Conservation (phyloP, 1,140 invertebrate species). For the Probaryconus sp. region DNA sequence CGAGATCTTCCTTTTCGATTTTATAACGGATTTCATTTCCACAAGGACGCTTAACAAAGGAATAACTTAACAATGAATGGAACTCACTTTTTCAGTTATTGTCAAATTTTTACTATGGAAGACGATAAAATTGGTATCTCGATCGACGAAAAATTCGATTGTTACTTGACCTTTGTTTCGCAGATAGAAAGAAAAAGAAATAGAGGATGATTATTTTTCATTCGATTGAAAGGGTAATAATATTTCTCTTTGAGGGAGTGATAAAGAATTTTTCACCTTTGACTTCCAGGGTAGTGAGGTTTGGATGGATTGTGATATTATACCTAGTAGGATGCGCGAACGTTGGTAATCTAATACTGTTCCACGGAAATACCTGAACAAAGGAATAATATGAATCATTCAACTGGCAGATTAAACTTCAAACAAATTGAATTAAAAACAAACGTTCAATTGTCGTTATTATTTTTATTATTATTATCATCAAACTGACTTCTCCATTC, state of each 20-base stretch:
- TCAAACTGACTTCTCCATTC: slow-evolving; percentile 79
- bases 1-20: no score
- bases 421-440: no score
- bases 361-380: slow-evolving; percentile 90
- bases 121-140: slow-evolving; percentile 92
- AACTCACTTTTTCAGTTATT: slow-evolving; percentile 87
- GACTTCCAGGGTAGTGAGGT: slow-evolving; percentile 92
- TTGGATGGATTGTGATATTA: slow-evolving; percentile 94
- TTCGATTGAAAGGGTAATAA: background rate
- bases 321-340: slow-evolving; percentile 90
- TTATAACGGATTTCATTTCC: no score
- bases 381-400: slow-evolving; percentile 1
- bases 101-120: slow-evolving; percentile 94
- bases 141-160: slow-evolving; percentile 89
- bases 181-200: slow-evolving; percentile 34
- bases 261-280: slow-evolving; percentile 82
- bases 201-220: slow-evolving; percentile 1
- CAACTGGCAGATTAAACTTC: no score
- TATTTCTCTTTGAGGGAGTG: background rate
- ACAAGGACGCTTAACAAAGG: no score
- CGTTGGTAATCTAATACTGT: slow-evolving; percentile 89
- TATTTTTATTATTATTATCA: slow-evolving; percentile 3
- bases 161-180: slow-evolving; percentile 85
- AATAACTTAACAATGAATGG: no score
- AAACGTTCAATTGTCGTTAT: background rate